A percentile compares a stretch with the other conserved stretches of the same genome.
Evolutionary conservation across 2,113 vertebrate genomes (phyloP).

Genomic region (Herpetotheres cachinnans): DNA sequence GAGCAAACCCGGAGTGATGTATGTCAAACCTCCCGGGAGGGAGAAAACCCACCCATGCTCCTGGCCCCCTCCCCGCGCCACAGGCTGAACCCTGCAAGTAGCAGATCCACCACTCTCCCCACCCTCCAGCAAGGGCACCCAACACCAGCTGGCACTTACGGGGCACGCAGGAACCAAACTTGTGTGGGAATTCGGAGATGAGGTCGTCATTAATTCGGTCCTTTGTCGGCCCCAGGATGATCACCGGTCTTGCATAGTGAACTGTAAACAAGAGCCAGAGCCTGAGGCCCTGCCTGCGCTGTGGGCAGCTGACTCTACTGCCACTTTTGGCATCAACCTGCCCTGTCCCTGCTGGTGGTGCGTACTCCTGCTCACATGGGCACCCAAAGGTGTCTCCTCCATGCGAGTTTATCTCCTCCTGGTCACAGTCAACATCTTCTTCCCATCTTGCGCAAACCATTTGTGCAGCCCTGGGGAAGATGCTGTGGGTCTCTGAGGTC

Average conservation of each 20-base stretch:
- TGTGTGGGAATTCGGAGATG: constrained; percentile 98
- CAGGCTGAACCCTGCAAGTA: fast-evolving
- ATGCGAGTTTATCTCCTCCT: neutral
- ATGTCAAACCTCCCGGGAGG: fast-evolving
- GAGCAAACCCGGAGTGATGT: fast-evolving
- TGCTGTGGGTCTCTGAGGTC: neutral
- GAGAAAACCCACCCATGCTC: neutral
- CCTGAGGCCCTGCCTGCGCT: neutral
- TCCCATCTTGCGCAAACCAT: neutral
- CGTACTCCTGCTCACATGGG: neutral
- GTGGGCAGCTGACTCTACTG: neutral
- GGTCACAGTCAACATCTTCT: neutral
- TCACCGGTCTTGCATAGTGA: constrained; percentile 96
- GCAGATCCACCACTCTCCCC: neutral
- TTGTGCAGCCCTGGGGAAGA: fast-evolving
- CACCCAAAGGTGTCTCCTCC: neutral
- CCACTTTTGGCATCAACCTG: neutral
- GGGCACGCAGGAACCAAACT: constrained; percentile 98
- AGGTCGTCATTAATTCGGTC: constrained; percentile 97
- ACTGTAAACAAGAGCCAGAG: constrained; percentile 69
- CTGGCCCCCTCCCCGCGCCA: fast-evolving
- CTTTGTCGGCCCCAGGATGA: constrained; percentile 96
- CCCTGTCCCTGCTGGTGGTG: neutral
- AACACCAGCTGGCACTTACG: constrained; percentile 77
- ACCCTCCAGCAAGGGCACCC: neutral